Base-by-base conservation (phyloP, 2,888 invertebrate species). In the Formica aserva region DNA sequence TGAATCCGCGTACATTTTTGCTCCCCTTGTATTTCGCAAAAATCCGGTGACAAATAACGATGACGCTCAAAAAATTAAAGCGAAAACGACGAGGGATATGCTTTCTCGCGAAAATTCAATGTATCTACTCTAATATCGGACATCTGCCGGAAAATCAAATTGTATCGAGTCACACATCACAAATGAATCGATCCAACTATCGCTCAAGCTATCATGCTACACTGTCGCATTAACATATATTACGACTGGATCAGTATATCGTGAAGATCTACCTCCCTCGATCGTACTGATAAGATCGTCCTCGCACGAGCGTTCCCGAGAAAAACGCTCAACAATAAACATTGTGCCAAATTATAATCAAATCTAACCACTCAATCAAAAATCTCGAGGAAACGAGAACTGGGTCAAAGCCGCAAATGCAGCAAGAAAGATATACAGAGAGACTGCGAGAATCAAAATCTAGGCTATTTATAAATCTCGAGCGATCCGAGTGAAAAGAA, bases 311-410 rank as follows among this genome's bases (percentile, higher is more conserved):
- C 67, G 82, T 69, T 72, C 60, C 35, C 62, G 35, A 29, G 62
- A 55, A 66, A 84, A 82, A 88, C 87, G 77, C 86, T 90, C 86
- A 89, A 89, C 91, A 91, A 91, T 91, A 90, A 92, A 78, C 81
- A 87, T 55, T 88, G 91, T 91, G 91, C 91, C 91, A 91, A 91
- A 88, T 83, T 66, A 62, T 90, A 86, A 89, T 89, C 86, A 77
- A 90, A 86, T n/a, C 48, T 52, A n/a, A 52, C 41, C 60, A 45
- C 52, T 55, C 80, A 82, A 86, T 86, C 75, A 84, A 88, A 85
- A 82, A 67, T 62, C 18, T 80, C 45, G 35, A 80, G 72, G 45
- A 35, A 60, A 60, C 60, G 60, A 84, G 45, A 52, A 57, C 66
- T 45, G 38, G 63, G n/a, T 9, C 38, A 41, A 82, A 41, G 29